Base-by-base conservation (phyloP, 2,888 invertebrate species). In the Gastracanthus pulcherrimus region DNA sequence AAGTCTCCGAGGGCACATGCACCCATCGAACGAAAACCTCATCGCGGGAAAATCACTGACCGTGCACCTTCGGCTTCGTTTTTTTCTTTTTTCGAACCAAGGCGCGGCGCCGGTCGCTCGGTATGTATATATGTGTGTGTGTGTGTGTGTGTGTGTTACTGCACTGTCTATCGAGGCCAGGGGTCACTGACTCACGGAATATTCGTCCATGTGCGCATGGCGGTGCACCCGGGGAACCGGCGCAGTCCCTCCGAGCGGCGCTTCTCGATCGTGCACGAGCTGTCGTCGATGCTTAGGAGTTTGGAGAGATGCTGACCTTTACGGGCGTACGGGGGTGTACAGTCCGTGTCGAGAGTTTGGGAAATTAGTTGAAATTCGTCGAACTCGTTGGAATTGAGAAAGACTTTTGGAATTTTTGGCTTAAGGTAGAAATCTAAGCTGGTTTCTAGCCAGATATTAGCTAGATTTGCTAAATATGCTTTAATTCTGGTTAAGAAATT, bases 121-220 rank as follows among this genome's bases (percentile, higher is more conserved):
- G 16, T 48, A 48, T 26, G n/a, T 19, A 55, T 13, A 55, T 1
- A n/a, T n/a, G n/a, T n/a, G n/a, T n/a, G n/a, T n/a, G n/a, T n/a
- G n/a, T n/a, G n/a, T n/a, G n/a, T n/a, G n/a, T n/a, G n/a, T n/a
- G n/a, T n/a, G n/a, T n/a, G n/a, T n/a, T n/a, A n/a, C n/a, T n/a
- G n/a, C 55, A 19, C 4, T 19, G 31, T 31, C 41, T 67, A 76
- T 31, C 67, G 64, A 76, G 67, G 67, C 76, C 64, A 67, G 6
- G 48, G 77, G 62, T 77, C 77, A 71, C 62, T 71, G 77, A 77
- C 70, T 64, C 62, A n/a, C 34, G 34, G 62, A 62, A 64, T 51
- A 41, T 51, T 62, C 77, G 70, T 62, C 70, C 62, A 36, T 62
- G 67, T 60, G 70, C 31, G 51, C 26, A 13, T 62, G 19, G 45